These are phyloP conservation scores for Melikaiella ostensackeni DNA, from an alignment of 2,888 invertebrate species.

Conservation along the genomic window DNA sequence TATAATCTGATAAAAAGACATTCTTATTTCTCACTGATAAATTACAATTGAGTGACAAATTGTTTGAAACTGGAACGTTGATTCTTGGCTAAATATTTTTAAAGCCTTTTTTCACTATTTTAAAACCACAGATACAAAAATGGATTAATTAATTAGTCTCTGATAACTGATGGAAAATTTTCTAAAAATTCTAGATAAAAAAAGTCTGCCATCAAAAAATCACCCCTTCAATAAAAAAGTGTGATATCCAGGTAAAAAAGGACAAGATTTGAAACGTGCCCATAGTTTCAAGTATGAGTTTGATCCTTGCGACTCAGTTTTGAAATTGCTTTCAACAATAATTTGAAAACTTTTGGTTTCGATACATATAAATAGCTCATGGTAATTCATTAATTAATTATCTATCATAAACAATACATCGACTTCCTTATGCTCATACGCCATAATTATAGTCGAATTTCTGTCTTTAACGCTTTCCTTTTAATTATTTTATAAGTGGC, in stretches of 20 bases:
- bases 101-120: not conserved
- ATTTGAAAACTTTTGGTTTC: not conserved
- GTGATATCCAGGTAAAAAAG: not conserved
- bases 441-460: conserved; percentile 56
- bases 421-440: conserved; percentile 50
- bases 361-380: conserved; percentile 47
- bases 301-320: conserved; percentile 4
- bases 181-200: not conserved
- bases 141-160: not conserved
- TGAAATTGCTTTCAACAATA: not conserved
- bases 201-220: not conserved
- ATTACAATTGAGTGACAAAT: not conserved
- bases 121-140: not conserved
- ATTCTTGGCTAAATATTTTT: not conserved
- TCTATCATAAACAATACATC: conserved; percentile 45
- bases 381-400: conserved; percentile 44
- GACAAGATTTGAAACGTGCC: not conserved
- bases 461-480: conserved; percentile 50
- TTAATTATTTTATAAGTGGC: conserved; percentile 50
- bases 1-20: conserved; percentile 4
- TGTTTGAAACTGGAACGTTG: not conserved
- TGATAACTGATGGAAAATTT: not conserved
- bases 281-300: not conserved
- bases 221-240: conserved; percentile 1
- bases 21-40: conserved; percentile 16